Percentiles rank a stretch among this genome's conserved stretches.
These are phyloP conservation scores for Cyphomyrus discorhynchus DNA, from an alignment of 2,113 vertebrate genomes.

Conservation along the genomic window DNA sequence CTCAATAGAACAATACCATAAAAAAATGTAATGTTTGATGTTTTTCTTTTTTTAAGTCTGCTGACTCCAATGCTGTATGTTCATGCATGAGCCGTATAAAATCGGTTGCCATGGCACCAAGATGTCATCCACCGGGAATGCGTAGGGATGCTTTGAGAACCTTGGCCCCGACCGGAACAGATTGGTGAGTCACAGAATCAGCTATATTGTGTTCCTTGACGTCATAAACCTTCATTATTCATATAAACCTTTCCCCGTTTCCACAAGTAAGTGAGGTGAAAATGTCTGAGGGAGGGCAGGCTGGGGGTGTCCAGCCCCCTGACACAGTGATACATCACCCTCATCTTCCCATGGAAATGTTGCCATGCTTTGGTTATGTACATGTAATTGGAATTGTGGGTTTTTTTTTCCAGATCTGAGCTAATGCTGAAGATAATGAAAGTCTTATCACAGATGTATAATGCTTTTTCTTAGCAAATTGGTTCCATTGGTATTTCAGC, in stretches of 20 bases:
- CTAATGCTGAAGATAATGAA: background rate
- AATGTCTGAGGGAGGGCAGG: background rate
- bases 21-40: background rate
- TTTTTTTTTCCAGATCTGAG: background rate
- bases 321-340: background rate
- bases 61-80: conserved; percentile 18
- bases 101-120: conserved; percentile 34
- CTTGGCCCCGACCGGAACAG: background rate
- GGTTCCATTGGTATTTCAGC: background rate
- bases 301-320: background rate
- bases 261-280: conserved; percentile 16
- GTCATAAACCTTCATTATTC: conserved; percentile 32
- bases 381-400: background rate
- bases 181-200: conserved; percentile 29
- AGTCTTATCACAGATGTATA: background rate
- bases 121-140: conserved; percentile 16
- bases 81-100: conserved; percentile 30
- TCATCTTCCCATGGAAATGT: conserved; percentile 8
- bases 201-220: conserved; percentile 34
- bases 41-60: conserved; percentile 5
- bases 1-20: background rate
- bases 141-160: conserved; percentile 10
- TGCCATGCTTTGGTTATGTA: conserved; percentile 20
- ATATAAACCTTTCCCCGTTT: conserved; percentile 15
- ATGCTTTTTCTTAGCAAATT: background rate